A percentile compares a stretch with the other conserved stretches of the same genome.
Conservation (phyloP, 1,140 invertebrate genomes). For the Drosophila asahinai region DNA sequence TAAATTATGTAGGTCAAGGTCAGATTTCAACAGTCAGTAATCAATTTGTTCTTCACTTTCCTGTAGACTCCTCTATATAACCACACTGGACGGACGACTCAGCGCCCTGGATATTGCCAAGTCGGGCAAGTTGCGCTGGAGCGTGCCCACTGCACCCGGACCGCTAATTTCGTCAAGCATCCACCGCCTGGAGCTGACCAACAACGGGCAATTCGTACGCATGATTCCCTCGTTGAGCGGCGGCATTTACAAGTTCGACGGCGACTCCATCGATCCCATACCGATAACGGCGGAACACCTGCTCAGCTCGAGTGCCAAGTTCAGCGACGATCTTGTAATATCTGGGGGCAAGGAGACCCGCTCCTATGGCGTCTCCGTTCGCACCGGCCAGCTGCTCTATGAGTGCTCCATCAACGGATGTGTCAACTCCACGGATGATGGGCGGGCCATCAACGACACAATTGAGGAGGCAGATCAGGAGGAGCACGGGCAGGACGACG, state of each 20-base stretch:
- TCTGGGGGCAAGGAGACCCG: slow-evolving; percentile 91
- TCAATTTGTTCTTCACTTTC: not conserved
- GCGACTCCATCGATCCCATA: slow-evolving; percentile 93
- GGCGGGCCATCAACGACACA: slow-evolving; percentile 54
- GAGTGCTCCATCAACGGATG: slow-evolving; percentile 92
- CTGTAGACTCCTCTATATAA: slow-evolving; percentile 91
- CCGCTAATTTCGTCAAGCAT: slow-evolving; percentile 94
- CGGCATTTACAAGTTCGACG: slow-evolving; percentile 95
- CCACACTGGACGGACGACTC: slow-evolving; percentile 94
- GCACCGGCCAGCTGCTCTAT: slow-evolving; percentile 91
- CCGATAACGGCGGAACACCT: slow-evolving; percentile 94
- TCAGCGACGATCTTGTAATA: slow-evolving; percentile 94
- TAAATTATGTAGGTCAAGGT: slow-evolving; percentile 13
- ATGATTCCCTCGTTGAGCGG: slow-evolving; percentile 97
- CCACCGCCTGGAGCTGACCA: slow-evolving; percentile 92
- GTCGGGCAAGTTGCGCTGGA: slow-evolving; percentile 91
- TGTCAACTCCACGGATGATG: slow-evolving; percentile 86
- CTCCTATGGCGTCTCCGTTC: slow-evolving; percentile 90
- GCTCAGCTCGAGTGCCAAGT: slow-evolving; percentile 92
- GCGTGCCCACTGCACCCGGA: slow-evolving; percentile 89
- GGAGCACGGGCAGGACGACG: slow-evolving; percentile 5
- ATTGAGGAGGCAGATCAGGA: slow-evolving; percentile 29
- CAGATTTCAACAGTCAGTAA: not conserved
- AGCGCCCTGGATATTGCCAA: slow-evolving; percentile 90
- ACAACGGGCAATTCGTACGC: slow-evolving; percentile 93